phyloP scores from a whole-genome alignment of 64 coral and sea anemone genomes.

The Stylophora pistillata region DNA sequence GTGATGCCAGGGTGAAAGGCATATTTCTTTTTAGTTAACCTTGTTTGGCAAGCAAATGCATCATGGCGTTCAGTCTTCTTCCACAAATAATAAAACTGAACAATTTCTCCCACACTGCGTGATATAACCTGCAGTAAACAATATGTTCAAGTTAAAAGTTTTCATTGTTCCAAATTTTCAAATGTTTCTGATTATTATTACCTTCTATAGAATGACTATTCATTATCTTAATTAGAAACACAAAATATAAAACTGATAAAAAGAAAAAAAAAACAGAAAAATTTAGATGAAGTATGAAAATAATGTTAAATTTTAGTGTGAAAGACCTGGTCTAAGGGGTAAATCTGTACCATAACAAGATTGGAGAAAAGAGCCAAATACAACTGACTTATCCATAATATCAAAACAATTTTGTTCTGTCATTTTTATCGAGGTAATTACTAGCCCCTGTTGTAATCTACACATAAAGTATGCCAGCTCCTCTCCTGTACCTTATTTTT shows the following conservation, averaged over 20 bases:
- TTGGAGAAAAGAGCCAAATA: too few relatives aligned
- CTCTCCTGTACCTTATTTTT: constrained; percentile 82
- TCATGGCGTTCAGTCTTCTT: constrained; percentile 99
- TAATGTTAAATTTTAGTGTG: too few relatives aligned
- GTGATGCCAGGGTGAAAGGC: constrained; percentile 98
- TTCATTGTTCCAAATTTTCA: neutral
- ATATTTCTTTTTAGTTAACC: constrained; percentile 96
- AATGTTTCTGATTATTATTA: too few relatives aligned
- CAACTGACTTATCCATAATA: too few relatives aligned
- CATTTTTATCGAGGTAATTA: neutral
- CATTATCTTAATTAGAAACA: too few relatives aligned
- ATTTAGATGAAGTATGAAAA: too few relatives aligned
- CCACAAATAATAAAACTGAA: constrained; percentile 99
- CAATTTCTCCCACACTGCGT: constrained; percentile 90
- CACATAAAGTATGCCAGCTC: neutral
- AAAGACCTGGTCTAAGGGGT: too few relatives aligned
- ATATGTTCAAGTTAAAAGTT: neutral
- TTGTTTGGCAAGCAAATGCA: constrained; percentile 94
- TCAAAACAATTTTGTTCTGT: too few relatives aligned
- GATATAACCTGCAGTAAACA: constrained; percentile 64
- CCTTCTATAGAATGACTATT: too few relatives aligned
- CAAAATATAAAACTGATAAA: too few relatives aligned
- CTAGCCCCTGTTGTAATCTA: neutral
- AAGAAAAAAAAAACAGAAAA: too few relatives aligned
- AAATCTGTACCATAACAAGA: too few relatives aligned